Percentiles rank a stretch among this genome's conserved stretches.
These are phyloP conservation scores for Agelas oroides DNA, from an alignment of 37 sponge, comb jelly and placozoan genomes.

Conservation along the genomic window DNA sequence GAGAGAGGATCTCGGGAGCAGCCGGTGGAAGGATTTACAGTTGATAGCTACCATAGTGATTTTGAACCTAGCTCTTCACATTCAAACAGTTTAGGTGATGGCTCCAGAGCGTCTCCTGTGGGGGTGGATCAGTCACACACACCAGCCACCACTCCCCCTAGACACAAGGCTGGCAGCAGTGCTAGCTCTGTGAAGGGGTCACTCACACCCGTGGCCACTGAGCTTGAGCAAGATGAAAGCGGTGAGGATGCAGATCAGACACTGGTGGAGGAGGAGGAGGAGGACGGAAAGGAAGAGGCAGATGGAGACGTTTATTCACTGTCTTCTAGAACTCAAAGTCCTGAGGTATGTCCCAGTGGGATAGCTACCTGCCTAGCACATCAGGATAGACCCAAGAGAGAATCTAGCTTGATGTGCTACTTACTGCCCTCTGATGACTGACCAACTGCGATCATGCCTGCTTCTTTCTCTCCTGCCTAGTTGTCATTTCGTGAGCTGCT, in stretches of 20 bases:
- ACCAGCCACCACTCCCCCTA: neutral
- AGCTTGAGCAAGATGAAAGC: neutral
- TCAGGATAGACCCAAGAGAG: too few relatives aligned
- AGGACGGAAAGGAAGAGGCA: conserved; percentile 9
- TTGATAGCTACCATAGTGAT: conserved; percentile 25
- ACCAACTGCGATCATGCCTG: too few relatives aligned
- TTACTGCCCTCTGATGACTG: too few relatives aligned
- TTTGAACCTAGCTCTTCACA: conserved; percentile 31
- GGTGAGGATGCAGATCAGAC: conserved; percentile 19
- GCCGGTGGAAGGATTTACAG: neutral
- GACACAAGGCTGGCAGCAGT: neutral
- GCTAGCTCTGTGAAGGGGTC: neutral
- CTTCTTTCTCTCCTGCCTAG: conserved; percentile 23
- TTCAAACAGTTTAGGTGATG: neutral
- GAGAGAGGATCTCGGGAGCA: neutral
- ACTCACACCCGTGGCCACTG: conserved; percentile 8
- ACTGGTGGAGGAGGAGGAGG: conserved; percentile 32
- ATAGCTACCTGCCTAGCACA: conserved; percentile 1
- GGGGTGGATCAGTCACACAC: neutral
- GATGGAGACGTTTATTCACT: neutral
- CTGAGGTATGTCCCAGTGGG: too few relatives aligned
- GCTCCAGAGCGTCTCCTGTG: neutral
- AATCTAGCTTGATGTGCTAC: neutral
- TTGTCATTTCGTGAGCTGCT: conserved; percentile 78
- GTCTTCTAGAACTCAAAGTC: neutral